Conservation (phyloP, 2,888 invertebrate genomes). For the Ptychoptera albimana region DNA sequence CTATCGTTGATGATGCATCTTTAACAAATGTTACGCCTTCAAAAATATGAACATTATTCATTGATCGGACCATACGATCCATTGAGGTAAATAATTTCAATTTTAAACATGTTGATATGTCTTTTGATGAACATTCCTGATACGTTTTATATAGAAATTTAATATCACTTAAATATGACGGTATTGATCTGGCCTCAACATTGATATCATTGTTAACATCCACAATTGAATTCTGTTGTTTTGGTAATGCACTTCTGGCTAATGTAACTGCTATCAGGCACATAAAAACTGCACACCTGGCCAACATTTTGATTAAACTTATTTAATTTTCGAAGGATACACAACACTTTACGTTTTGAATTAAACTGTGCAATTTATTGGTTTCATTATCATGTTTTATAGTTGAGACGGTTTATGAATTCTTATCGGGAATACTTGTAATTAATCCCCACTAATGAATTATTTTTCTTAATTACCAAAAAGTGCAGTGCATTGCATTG, state of each 20-base stretch:
- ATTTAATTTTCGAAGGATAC: too few relatives aligned
- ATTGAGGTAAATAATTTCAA: slow-evolving; percentile 61
- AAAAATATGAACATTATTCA: slow-evolving; percentile 45
- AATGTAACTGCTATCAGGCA: slow-evolving; percentile 6
- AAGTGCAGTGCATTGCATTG: slow-evolving; percentile 4
- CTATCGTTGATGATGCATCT: slow-evolving; percentile 23
- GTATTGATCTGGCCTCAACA: neutral
- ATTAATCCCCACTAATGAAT: neutral
- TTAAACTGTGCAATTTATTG: too few relatives aligned
- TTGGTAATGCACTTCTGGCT: slow-evolving; percentile 6
- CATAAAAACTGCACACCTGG: slow-evolving; percentile 3
- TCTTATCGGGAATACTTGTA: too few relatives aligned
- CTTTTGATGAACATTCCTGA: slow-evolving; percentile 58
- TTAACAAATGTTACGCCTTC: slow-evolving; percentile 64
- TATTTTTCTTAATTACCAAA: neutral
- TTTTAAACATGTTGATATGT: slow-evolving; percentile 58
- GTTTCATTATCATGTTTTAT: too few relatives aligned
- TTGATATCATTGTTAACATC: neutral
- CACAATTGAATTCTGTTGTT: slow-evolving; percentile 3
- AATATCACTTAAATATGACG: slow-evolving; percentile 42
- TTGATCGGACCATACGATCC: slow-evolving; percentile 49
- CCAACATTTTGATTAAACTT: slow-evolving; percentile 6
- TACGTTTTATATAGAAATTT: slow-evolving; percentile 62
- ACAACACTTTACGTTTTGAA: too few relatives aligned
- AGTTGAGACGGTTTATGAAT: too few relatives aligned